phyloP scores from a whole-genome alignment of 2,797 vertebrate species.

The Streptopelia turtur region DNA sequence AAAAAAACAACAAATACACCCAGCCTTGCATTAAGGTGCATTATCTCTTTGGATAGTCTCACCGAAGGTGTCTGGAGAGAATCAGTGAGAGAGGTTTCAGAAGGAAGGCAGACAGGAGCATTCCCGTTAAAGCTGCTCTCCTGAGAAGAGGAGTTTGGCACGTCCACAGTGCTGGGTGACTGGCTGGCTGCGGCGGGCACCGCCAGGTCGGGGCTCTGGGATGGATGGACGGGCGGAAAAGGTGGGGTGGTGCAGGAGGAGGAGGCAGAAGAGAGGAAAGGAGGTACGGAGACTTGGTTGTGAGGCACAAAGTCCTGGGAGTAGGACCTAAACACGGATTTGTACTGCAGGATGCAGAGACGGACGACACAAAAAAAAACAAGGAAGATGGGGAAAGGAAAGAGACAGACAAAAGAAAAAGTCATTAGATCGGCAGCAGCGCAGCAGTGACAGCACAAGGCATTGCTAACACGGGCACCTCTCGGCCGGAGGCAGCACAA shows the following conservation, averaged over 20 bases:
- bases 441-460: slow-evolving; percentile 33
- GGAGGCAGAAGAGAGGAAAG: slow-evolving; percentile 83
- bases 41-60: slow-evolving; percentile 77
- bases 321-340: slow-evolving; percentile 86
- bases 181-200: slow-evolving; percentile 83
- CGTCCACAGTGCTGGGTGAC: slow-evolving; percentile 85
- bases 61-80: slow-evolving; percentile 93
- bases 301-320: slow-evolving; percentile 86
- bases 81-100: slow-evolving; percentile 93
- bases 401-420: slow-evolving; percentile 78
- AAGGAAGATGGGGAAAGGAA: slow-evolving; percentile 42
- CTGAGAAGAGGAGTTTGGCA: slow-evolving; percentile 89
- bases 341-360: slow-evolving; percentile 73
- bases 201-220: slow-evolving; percentile 87
- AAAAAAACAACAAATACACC: not conserved
- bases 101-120: slow-evolving; percentile 92
- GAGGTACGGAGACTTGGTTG: slow-evolving; percentile 79
- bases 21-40: not conserved
- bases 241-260: slow-evolving; percentile 82
- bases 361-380: slow-evolving; percentile 24
- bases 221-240: slow-evolving; percentile 78
- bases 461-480: slow-evolving; percentile 16
- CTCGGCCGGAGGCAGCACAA: not conserved
- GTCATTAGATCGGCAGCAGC: slow-evolving; percentile 72
- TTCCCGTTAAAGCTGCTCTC: slow-evolving; percentile 88